phyloP scores from a whole-genome alignment of 2,888 invertebrate species.

The Lucinisca nassula region DNA sequence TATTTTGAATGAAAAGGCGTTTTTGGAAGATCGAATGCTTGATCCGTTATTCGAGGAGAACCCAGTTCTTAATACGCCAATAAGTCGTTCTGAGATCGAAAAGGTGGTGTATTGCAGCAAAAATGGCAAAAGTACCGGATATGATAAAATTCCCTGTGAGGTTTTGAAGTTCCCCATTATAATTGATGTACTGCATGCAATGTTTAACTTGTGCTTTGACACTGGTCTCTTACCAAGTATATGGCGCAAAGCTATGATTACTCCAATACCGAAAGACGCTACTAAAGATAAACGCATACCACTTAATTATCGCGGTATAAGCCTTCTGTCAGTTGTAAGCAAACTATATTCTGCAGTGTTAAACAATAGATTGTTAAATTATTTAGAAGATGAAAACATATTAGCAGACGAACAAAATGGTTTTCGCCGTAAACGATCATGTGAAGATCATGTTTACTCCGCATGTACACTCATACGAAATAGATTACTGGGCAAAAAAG shows the following conservation, averaged over 20 bases:
- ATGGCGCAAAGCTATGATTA: constrained; percentile 9
- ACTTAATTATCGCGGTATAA: background rate
- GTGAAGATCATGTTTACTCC: constrained; percentile 1
- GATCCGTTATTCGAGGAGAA: constrained; percentile 2
- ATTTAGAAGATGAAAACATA: background rate
- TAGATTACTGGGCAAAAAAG: constrained; percentile 2
- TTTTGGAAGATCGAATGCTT: background rate
- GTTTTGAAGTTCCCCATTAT: constrained; percentile 11
- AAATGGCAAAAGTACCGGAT: constrained; percentile 3
- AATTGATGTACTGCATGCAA: constrained; percentile 10
- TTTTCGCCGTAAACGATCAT: background rate
- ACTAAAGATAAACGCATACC: background rate
- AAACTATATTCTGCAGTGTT: constrained; percentile 15
- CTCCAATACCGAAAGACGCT: constrained; percentile 12
- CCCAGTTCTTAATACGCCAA: background rate
- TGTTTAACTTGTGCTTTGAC: constrained; percentile 19
- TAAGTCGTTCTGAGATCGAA: background rate
- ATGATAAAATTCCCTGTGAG: constrained; percentile 15
- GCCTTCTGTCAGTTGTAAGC: background rate
- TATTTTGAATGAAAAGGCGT: background rate
- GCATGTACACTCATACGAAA: background rate
- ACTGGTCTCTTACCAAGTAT: background rate
- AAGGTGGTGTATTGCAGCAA: background rate
- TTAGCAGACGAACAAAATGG: constrained; percentile 5
- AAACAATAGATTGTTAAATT: background rate